Percentiles rank a stretch among this genome's conserved stretches.
phyloP scores from a whole-genome alignment of 2,797 vertebrate genomes.

The Epinephelus malabaricus region DNA sequence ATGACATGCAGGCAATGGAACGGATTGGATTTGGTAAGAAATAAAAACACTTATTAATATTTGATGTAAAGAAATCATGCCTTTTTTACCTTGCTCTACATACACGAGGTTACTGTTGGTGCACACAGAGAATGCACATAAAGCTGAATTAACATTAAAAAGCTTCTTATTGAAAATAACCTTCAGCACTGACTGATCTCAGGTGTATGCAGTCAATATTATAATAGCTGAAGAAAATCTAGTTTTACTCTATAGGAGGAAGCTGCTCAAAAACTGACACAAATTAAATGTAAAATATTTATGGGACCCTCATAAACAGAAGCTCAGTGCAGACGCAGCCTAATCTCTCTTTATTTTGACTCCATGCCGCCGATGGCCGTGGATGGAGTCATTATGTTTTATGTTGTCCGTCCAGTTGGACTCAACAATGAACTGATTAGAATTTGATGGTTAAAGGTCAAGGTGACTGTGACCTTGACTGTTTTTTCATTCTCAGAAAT shows the following conservation, averaged over 20 bases:
- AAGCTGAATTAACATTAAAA: slow-evolving; percentile 36
- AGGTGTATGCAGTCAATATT: slow-evolving; percentile 23
- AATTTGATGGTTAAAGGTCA: too few species aligned
- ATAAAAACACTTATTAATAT: slow-evolving; percentile 48
- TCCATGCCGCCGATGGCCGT: too few species aligned
- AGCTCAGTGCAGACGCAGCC: slow-evolving; percentile 31
- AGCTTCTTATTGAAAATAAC: slow-evolving; percentile 41
- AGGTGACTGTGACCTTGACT: too few species aligned
- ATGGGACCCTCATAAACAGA: slow-evolving; percentile 54
- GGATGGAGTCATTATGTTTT: too few species aligned
- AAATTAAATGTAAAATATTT: slow-evolving; percentile 69
- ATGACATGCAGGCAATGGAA: slow-evolving; percentile 74
- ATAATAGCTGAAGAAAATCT: slow-evolving; percentile 31
- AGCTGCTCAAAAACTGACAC: slow-evolving; percentile 52
- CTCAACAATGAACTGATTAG: too few species aligned
- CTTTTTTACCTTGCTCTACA: slow-evolving; percentile 9
- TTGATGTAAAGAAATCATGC: slow-evolving; percentile 47
- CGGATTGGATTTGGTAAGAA: slow-evolving; percentile 60
- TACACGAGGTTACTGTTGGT: not conserved
- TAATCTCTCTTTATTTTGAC: slow-evolving; percentile 55
- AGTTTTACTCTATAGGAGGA: slow-evolving; percentile 33
- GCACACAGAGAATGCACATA: not conserved
- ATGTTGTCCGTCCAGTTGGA: too few species aligned
- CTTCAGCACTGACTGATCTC: slow-evolving; percentile 22
- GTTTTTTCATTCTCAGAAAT: too few species aligned